phyloP scores from a whole-genome alignment of 2,797 vertebrate genomes.

The Gymnothorax reevesii region DNA sequence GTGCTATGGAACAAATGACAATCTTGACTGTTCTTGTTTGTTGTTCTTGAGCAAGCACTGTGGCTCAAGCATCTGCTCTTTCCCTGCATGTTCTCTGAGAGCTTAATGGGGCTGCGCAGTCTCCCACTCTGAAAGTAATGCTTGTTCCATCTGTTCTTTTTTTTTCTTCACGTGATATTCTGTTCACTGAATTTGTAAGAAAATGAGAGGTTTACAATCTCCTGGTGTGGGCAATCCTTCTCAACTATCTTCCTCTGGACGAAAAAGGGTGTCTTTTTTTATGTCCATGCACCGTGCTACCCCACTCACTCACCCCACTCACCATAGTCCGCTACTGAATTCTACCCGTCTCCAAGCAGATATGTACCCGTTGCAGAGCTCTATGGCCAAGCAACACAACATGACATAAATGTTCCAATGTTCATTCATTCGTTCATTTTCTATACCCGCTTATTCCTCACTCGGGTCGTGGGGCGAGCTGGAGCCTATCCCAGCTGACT shows the following conservation, averaged over 20 bases:
- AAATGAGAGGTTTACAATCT: conserved; percentile 57
- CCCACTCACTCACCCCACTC: conserved; percentile 43
- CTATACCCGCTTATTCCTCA: too few species aligned
- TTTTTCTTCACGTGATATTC: neutral
- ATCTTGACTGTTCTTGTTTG: neutral
- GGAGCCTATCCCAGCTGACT: too few species aligned
- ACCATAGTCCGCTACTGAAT: conserved; percentile 48
- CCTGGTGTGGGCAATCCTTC: conserved; percentile 60
- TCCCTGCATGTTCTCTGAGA: neutral
- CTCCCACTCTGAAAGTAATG: neutral
- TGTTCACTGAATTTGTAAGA: conserved; percentile 53
- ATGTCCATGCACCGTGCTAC: conserved; percentile 47
- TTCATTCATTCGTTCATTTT: too few species aligned
- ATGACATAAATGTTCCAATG: neutral
- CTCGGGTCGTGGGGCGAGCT: too few species aligned
- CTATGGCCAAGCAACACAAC: neutral
- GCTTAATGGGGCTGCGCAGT: neutral
- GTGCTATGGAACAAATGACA: neutral
- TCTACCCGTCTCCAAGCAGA: neutral
- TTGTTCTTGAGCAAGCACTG: neutral
- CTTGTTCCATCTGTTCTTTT: neutral
- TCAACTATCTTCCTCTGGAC: conserved; percentile 50
- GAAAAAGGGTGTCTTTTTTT: conserved; percentile 52
- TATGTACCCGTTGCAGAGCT: neutral
- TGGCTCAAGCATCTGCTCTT: neutral